phyloP scores from a whole-genome alignment of 1,140 invertebrate genomes.

The Cyclina sinensis region DNA sequence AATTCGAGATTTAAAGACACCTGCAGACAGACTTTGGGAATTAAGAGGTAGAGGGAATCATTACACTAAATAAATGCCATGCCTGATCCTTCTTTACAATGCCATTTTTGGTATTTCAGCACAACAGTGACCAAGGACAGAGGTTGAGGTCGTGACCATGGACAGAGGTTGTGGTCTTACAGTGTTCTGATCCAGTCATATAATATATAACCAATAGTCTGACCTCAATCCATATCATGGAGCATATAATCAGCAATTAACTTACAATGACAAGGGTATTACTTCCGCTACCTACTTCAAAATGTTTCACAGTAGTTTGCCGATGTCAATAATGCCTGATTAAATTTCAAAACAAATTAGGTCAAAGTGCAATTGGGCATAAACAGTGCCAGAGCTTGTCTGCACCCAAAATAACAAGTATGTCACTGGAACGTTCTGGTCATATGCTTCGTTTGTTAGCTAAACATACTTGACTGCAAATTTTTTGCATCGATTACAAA shows the following conservation, averaged over 20 bases:
- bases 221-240: not conserved
- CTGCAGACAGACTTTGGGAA: too few species aligned
- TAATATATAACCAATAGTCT: not conserved
- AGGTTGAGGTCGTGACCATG: too few species aligned
- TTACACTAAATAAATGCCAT: too few species aligned
- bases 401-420: not conserved
- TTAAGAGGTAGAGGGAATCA: too few species aligned
- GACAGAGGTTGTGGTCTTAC: too few species aligned
- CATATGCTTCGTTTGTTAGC: not conserved
- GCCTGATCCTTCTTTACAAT: too few species aligned
- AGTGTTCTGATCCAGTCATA: too few species aligned
- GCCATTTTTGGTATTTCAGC: too few species aligned
- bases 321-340: slow-evolving; percentile 8
- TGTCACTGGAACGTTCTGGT: not conserved
- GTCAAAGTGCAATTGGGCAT: not conserved
- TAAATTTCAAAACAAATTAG: slow-evolving; percentile 17
- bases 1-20: too few species aligned
- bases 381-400: not conserved
- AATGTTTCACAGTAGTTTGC: not conserved
- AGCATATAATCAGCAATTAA: not conserved
- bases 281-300: not conserved
- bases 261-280: not conserved
- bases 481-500: not conserved
- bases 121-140: too few species aligned
- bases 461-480: not conserved